Conservation (phyloP, 2,113 vertebrate genomes). For the Entelurus aequoreus region DNA sequence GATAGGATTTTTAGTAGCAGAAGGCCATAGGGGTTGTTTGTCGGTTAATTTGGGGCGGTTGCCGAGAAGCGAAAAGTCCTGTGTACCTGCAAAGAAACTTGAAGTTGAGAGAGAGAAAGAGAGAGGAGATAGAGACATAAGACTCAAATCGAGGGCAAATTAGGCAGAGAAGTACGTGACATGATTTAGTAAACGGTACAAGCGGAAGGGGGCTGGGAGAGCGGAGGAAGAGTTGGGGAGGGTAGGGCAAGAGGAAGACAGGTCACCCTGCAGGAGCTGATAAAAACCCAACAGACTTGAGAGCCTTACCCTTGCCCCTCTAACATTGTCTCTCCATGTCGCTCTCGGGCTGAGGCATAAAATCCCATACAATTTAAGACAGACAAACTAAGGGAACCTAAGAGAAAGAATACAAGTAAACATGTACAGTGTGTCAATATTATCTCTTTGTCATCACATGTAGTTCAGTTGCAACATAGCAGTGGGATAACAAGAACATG, state of each 20-base stretch:
- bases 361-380: constrained; percentile 97
- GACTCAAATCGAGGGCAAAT: constrained; percentile 72
- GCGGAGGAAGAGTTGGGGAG: constrained; percentile 58
- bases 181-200: constrained; percentile 61
- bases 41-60: constrained; percentile 66
- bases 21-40: constrained; percentile 58
- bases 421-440: constrained; percentile 76
- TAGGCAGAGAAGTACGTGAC: constrained; percentile 65
- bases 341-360: constrained; percentile 80
- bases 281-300: constrained; percentile 89
- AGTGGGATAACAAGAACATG: constrained; percentile 68
- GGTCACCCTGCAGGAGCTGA: constrained; percentile 65
- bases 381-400: constrained; percentile 99
- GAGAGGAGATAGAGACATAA: constrained; percentile 77
- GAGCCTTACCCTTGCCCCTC: constrained; percentile 98
- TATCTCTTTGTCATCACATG: constrained; percentile 51
- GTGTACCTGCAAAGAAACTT: constrained; percentile 95
- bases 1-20: constrained; percentile 66
- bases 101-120: constrained; percentile 74
- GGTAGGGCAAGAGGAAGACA: constrained; percentile 56
- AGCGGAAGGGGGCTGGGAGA: constrained; percentile 52
- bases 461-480: constrained; percentile 45
- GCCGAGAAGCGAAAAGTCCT: constrained; percentile 80
- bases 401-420: constrained; percentile 99
- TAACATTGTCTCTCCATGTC: constrained; percentile 84